A percentile compares a stretch with the other conserved stretches of the same genome.
Conservation (phyloP, 2,797 vertebrate species). For the Amniataba percoides region DNA sequence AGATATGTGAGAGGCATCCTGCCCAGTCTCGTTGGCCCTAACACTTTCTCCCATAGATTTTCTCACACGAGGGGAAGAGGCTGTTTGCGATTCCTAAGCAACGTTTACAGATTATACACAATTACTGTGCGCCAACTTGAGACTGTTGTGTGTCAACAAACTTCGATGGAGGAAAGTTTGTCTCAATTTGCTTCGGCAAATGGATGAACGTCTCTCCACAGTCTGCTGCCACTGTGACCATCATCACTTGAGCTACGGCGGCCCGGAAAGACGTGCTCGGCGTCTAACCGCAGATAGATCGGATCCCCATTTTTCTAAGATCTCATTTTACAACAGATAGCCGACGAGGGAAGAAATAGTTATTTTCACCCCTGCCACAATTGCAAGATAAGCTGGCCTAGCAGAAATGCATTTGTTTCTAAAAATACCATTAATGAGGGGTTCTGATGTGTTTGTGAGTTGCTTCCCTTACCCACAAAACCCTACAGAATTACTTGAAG, state of each 20-base stretch:
- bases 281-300: conserved; percentile 56
- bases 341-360: conserved; percentile 43
- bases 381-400: conserved; percentile 63
- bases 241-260: conserved; percentile 22
- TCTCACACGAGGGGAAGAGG: conserved; percentile 12
- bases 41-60: conserved; percentile 29
- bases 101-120: conserved; percentile 16
- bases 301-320: conserved; percentile 53
- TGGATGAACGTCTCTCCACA: not conserved
- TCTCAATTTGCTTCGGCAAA: not conserved
- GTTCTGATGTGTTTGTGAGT: conserved; percentile 65
- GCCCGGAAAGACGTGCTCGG: conserved; percentile 52
- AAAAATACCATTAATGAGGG: conserved; percentile 80
- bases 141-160: not conserved
- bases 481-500: conserved; percentile 55
- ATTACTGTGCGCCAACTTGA: not conserved
- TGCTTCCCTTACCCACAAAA: conserved; percentile 58
- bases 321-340: conserved; percentile 65
- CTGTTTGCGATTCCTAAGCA: conserved; percentile 35
- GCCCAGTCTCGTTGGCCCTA: conserved; percentile 26
- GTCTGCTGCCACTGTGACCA: not conserved
- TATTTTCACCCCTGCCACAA: conserved; percentile 67
- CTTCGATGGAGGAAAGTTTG: not conserved
- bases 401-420: conserved; percentile 66
- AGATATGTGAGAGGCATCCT: conserved; percentile 40